Percentiles rank a stretch among this genome's conserved stretches.
phyloP scores from a whole-genome alignment of 2,113 vertebrate genomes.

The Talpa occidentalis region DNA sequence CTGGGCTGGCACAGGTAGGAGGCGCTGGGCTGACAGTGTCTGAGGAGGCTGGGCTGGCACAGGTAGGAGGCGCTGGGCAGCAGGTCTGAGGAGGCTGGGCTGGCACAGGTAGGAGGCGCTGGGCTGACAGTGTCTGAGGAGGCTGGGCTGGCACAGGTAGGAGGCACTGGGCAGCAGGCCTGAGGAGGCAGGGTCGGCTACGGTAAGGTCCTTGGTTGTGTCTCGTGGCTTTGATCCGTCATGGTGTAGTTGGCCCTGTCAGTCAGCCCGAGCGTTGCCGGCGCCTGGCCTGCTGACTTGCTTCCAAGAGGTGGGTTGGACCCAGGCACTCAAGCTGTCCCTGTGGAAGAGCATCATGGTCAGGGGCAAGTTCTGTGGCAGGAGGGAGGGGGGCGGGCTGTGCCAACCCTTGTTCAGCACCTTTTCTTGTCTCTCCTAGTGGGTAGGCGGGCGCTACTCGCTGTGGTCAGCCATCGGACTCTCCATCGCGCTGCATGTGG shows the following conservation, averaged over 20 bases:
- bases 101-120: background rate
- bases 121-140: background rate
- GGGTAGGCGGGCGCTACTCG: constrained; percentile 98
- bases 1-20: too few species aligned
- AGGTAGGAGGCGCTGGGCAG: background rate
- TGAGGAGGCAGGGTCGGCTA: background rate
- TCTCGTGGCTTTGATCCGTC: background rate
- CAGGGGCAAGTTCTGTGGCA: background rate
- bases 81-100: background rate
- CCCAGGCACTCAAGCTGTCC: background rate
- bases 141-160: background rate
- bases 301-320: background rate
- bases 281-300: background rate
- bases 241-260: background rate
- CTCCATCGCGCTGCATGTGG: constrained; percentile 97
- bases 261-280: background rate
- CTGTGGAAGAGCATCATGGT: background rate
- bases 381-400: constrained; percentile 60
- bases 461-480: constrained; percentile 98
- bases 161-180: too few species aligned
- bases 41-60: background rate
- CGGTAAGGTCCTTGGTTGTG: background rate
- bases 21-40: background rate
- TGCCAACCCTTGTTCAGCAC: constrained; percentile 39
- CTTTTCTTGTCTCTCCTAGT: constrained; percentile 86